Evolutionary conservation across 2,888 invertebrate species (phyloP).

Genomic region (Pseudanteris insignis): DNA sequence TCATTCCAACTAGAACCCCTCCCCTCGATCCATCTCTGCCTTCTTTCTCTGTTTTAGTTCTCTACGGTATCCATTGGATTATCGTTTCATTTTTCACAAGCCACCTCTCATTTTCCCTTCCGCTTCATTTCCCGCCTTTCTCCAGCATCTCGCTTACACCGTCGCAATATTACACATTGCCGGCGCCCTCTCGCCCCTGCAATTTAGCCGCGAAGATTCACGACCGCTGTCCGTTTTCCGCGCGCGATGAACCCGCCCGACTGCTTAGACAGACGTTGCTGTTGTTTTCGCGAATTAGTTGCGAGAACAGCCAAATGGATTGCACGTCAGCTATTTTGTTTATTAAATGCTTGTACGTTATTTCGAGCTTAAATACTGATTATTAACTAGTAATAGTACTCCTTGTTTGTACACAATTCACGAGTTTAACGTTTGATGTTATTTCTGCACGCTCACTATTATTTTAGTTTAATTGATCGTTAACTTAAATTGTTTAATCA

Average conservation of each 20-base stretch:
- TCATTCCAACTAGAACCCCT: too few relatives aligned
- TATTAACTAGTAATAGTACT: too few relatives aligned
- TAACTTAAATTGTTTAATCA: too few relatives aligned
- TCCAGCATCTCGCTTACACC: constrained; percentile 9
- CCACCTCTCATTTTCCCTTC: constrained; percentile 37
- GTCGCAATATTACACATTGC: constrained; percentile 51
- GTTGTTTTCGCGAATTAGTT: constrained; percentile 9
- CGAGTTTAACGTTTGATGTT: too few relatives aligned
- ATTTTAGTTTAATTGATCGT: too few relatives aligned
- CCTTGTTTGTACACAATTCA: too few relatives aligned
- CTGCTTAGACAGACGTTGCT: constrained; percentile 8
- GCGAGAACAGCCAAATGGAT: too few relatives aligned
- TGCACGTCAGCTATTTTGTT: too few relatives aligned
- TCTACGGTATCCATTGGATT: constrained; percentile 45
- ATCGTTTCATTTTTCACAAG: constrained; percentile 49
- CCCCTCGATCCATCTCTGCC: constrained; percentile 5
- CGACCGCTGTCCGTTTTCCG: constrained; percentile 22
- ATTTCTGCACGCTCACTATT: too few relatives aligned
- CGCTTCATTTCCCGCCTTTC: constrained; percentile 17
- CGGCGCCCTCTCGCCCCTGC: constrained; percentile 33
- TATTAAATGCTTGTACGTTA: too few relatives aligned
- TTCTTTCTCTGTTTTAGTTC: constrained; percentile 42
- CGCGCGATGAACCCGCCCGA: constrained; percentile 13
- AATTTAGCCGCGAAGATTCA: constrained; percentile 30
- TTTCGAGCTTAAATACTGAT: too few relatives aligned